These are phyloP conservation scores for Eucera pruinosa DNA, from an alignment of 2,888 invertebrate genomes.

Conservation along the genomic window DNA sequence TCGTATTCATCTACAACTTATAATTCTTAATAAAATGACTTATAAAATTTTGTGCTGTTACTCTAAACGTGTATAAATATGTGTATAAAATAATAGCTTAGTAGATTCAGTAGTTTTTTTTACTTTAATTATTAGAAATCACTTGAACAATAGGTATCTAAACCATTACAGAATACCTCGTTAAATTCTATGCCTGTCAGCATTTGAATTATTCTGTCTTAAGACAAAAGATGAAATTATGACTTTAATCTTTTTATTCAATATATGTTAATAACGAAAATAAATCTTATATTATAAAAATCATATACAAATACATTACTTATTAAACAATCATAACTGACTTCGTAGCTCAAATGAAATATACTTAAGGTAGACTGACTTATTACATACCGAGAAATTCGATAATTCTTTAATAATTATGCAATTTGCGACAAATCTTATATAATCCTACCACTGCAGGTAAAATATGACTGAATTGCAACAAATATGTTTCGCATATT, in stretches of 20 bases:
- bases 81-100: no score
- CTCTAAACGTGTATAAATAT: no score
- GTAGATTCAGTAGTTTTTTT: no score
- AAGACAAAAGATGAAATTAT: background rate
- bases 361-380: background rate
- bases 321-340: background rate
- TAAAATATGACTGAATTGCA: background rate
- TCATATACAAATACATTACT: background rate
- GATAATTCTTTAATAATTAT: constrained; percentile 9
- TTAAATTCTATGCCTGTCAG: no score
- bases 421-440: constrained; percentile 7
- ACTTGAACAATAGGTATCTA: no score
- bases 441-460: background rate
- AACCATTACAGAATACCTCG: no score
- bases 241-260: no score
- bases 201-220: background rate
- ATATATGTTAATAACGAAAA: no score
- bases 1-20: no score
- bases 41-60: no score
- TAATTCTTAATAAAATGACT: no score
- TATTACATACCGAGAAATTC: constrained; percentile 7
- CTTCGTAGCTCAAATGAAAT: background rate
- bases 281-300: background rate
- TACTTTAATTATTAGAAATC: no score
- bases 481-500: constrained; percentile 25